Conservation (phyloP, 2,888 invertebrate genomes). For the Aradus depressus region DNA sequence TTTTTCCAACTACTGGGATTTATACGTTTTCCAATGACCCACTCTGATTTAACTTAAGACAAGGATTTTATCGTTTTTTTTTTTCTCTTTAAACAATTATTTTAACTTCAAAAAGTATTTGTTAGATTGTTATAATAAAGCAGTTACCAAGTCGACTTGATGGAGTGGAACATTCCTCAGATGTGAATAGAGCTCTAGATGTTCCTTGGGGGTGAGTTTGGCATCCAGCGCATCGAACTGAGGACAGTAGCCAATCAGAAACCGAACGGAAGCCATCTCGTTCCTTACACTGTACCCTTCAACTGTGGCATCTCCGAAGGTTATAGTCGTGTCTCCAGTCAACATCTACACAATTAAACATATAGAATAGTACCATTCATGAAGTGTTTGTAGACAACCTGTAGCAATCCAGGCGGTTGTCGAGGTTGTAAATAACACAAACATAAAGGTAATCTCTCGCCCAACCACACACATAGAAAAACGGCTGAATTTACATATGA, state of each 20-base stretch:
- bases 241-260: constrained; percentile 54
- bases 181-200: constrained; percentile 59
- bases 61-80: too few species aligned
- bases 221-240: constrained; percentile 62
- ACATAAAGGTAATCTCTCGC: not conserved
- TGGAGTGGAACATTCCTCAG: constrained; percentile 48
- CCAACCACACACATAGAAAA: too few species aligned
- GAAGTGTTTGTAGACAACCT: too few species aligned
- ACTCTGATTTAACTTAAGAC: too few species aligned
- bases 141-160: constrained; percentile 7
- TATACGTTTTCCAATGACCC: too few species aligned
- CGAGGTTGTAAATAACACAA: not conserved
- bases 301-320: constrained; percentile 59
- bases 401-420: too few species aligned
- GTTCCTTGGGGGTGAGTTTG: constrained; percentile 63
- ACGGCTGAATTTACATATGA: not conserved
- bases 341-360: constrained; percentile 46
- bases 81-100: too few species aligned
- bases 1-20: too few species aligned
- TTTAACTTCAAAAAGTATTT: not conserved
- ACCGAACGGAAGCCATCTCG: constrained; percentile 31
- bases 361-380: too few species aligned
- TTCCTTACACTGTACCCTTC: constrained; percentile 33
- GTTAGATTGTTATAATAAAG: not conserved
- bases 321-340: constrained; percentile 66